Evolutionary conservation across 2,113 vertebrate species (phyloP).

Genomic region (Gorsachius goisagi): DNA sequence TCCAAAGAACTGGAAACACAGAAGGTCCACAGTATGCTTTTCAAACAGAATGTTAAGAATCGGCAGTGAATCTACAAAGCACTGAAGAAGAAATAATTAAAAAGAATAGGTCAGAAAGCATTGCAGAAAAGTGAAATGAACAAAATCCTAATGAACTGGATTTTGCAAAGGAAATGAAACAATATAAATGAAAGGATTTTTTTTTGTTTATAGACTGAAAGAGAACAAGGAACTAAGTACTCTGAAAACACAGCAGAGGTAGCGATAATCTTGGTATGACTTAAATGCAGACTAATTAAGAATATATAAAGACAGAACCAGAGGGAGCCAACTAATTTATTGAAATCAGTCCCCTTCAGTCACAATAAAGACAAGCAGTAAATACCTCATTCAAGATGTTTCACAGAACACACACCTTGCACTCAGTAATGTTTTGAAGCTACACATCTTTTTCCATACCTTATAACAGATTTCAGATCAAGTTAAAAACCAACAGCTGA

Average conservation of each 20-base stretch:
- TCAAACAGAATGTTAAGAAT: not conserved
- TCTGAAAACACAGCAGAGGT: not conserved
- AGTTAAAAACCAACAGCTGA: not conserved
- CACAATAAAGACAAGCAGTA: not conserved
- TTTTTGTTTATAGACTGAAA: not conserved
- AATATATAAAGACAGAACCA: not conserved
- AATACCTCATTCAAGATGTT: not conserved
- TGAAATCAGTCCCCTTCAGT: not conserved
- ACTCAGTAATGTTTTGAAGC: not conserved
- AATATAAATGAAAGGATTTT: not conserved
- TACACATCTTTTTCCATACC: not conserved
- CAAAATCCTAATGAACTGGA: not conserved
- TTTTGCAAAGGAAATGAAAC: not conserved
- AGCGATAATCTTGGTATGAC: not conserved
- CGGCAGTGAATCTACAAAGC: not conserved
- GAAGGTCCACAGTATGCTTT: not conserved
- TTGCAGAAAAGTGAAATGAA: not conserved
- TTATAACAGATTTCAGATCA: not conserved
- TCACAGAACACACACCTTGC: not conserved
- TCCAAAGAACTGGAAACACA: not conserved
- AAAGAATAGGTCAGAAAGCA: not conserved
- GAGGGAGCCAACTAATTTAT: not conserved
- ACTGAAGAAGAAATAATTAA: not conserved
- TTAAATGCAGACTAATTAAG: not conserved
- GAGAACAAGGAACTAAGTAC: not conserved